These are phyloP conservation scores for Cheilosia vernalis DNA, from an alignment of 2,888 invertebrate genomes.

Conservation along the genomic window DNA sequence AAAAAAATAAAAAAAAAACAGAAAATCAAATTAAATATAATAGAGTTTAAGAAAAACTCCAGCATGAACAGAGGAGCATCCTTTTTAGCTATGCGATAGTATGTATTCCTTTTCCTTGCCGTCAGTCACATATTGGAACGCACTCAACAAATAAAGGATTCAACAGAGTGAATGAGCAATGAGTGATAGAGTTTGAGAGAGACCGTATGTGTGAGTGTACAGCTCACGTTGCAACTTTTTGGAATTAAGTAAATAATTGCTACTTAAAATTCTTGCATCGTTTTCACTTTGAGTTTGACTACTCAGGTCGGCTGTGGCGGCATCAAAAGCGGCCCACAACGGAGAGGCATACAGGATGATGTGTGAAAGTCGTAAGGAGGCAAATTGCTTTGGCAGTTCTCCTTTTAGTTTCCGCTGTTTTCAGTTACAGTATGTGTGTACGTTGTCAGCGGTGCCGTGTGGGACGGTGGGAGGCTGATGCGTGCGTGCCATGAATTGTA, in stretches of 20 bases:
- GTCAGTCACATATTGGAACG: slow-evolving; percentile 70
- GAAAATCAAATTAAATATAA: slow-evolving; percentile 71
- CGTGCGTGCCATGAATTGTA: slow-evolving; percentile 63
- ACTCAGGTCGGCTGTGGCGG: slow-evolving; percentile 23
- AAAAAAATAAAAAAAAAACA: too few relatives aligned
- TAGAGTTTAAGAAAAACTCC: slow-evolving; percentile 61
- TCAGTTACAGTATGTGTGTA: slow-evolving; percentile 9
- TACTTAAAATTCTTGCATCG: slow-evolving; percentile 74
- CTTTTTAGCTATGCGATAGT: slow-evolving; percentile 42
- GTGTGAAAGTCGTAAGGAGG: slow-evolving; percentile 72
- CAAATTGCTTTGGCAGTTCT: slow-evolving; percentile 73
- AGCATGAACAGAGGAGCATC: slow-evolving; percentile 23
- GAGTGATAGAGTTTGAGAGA: not conserved
- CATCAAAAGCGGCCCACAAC: slow-evolving; percentile 37
- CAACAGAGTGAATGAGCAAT: slow-evolving; percentile 17
- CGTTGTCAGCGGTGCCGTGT: not conserved
- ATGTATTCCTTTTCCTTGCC: slow-evolving; percentile 16
- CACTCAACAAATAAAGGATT: slow-evolving; percentile 70
- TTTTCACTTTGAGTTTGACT: slow-evolving; percentile 72
- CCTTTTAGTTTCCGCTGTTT: slow-evolving; percentile 46
- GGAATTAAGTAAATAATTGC: slow-evolving; percentile 75
- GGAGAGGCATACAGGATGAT: slow-evolving; percentile 52
- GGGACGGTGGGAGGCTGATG: slow-evolving; percentile 13
- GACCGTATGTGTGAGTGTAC: slow-evolving; percentile 3
- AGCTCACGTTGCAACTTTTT: slow-evolving; percentile 65